A percentile compares a stretch with the other conserved stretches of the same genome.
Conservation (phyloP, 2,113 vertebrate genomes). For the Eira barbara region DNA sequence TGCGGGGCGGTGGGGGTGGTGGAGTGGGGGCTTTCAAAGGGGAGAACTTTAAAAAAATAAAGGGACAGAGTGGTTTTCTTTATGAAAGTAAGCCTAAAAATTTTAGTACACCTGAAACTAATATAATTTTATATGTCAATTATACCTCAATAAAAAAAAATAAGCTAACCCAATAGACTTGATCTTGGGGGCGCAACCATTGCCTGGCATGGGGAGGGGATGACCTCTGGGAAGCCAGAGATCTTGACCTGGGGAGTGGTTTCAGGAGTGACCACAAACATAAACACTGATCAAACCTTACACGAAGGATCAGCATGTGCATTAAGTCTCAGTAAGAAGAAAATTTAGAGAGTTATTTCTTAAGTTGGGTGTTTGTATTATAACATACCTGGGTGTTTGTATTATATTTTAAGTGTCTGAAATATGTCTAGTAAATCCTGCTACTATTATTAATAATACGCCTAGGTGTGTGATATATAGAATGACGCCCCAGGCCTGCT, state of each 20-base stretch:
- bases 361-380: background rate
- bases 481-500: background rate
- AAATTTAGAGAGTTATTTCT: background rate
- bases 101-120: background rate
- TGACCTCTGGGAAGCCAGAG: background rate
- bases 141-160: background rate
- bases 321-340: background rate
- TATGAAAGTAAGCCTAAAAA: background rate
- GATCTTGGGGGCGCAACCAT: background rate
- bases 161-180: background rate
- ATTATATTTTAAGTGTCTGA: background rate
- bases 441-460: background rate
- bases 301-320: background rate
- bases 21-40: too few species aligned
- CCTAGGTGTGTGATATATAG: background rate
- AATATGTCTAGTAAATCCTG: background rate
- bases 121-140: background rate
- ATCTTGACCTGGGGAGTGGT: background rate
- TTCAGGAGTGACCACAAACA: background rate
- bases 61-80: background rate
- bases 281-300: background rate
- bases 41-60: background rate
- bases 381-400: background rate
- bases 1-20: fast-evolving
- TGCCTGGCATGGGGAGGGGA: background rate